These are phyloP conservation scores for Aspiorhynchus laticeps DNA, from an alignment of 2,113 vertebrate genomes.

Conservation along the genomic window DNA sequence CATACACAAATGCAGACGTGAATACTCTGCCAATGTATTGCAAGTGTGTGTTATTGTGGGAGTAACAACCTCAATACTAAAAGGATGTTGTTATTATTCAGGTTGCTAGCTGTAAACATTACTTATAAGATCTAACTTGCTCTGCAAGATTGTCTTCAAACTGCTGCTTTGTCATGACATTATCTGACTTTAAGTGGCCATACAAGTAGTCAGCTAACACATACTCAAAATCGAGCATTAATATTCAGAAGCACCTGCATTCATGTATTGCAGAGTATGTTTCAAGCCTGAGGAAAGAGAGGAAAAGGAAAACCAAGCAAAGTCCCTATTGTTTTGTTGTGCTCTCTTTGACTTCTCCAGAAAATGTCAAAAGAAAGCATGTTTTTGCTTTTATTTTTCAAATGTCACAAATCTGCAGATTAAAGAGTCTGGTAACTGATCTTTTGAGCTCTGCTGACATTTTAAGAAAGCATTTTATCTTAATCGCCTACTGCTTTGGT, in stretches of 20 bases:
- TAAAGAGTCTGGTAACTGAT: neutral
- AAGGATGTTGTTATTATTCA: neutral
- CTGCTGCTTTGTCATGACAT: neutral
- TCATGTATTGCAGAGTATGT: neutral
- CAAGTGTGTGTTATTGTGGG: neutral
- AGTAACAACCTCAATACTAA: neutral
- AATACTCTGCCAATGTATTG: neutral
- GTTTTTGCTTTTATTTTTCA: neutral
- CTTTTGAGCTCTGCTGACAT: neutral
- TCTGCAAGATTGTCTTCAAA: neutral
- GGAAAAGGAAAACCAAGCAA: neutral
- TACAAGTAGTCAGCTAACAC: neutral
- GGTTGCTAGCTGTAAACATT: neutral
- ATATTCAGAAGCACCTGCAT: neutral
- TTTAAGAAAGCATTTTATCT: neutral
- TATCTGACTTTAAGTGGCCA: neutral
- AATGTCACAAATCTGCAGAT: neutral
- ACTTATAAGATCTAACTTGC: neutral
- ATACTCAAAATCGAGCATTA: neutral
- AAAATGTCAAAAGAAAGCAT: neutral
- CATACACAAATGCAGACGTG: neutral
- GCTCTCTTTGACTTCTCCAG: neutral
- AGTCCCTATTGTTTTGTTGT: neutral
- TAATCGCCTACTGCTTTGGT: neutral
- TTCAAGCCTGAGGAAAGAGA: neutral